Percentiles rank a stretch among this genome's conserved stretches.
These are phyloP conservation scores for Melipona beecheii DNA, from an alignment of 2,888 invertebrate genomes.

Conservation along the genomic window DNA sequence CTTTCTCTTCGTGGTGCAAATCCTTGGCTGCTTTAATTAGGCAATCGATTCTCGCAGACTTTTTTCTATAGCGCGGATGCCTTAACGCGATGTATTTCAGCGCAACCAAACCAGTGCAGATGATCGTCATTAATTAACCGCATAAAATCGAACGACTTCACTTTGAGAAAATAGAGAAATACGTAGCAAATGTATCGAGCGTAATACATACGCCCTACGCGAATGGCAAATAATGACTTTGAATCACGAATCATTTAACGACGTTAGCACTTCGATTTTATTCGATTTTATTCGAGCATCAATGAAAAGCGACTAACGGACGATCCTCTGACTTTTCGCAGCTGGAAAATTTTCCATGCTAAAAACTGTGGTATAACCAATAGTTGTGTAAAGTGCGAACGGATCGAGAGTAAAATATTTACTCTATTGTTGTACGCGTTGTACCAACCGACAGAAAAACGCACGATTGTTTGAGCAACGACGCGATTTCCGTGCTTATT, in stretches of 20 bases:
- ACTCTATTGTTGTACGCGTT: neutral
- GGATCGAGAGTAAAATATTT: neutral
- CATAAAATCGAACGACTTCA: slow-evolving; percentile 50
- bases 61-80: slow-evolving; percentile 18
- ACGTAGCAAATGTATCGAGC: slow-evolving; percentile 5
- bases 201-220: neutral
- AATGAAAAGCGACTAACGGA: neutral
- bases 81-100: slow-evolving; percentile 21
- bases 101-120: slow-evolving; percentile 14
- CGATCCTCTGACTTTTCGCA: neutral
- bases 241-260: slow-evolving; percentile 20
- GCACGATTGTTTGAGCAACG: neutral
- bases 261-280: neutral
- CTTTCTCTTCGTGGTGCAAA: slow-evolving; percentile 11
- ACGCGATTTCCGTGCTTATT: neutral
- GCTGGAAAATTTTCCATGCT: neutral
- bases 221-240: slow-evolving; percentile 5
- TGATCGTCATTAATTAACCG: slow-evolving; percentile 55
- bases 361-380: neutral
- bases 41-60: slow-evolving; percentile 47
- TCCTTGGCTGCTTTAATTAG: slow-evolving; percentile 52
- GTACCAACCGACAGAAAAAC: neutral
- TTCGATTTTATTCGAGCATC: neutral
- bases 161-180: slow-evolving; percentile 27
- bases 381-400: neutral